These are phyloP conservation scores for Sceloporus tristichus DNA, from an alignment of 2,113 vertebrate genomes.

Conservation along the genomic window DNA sequence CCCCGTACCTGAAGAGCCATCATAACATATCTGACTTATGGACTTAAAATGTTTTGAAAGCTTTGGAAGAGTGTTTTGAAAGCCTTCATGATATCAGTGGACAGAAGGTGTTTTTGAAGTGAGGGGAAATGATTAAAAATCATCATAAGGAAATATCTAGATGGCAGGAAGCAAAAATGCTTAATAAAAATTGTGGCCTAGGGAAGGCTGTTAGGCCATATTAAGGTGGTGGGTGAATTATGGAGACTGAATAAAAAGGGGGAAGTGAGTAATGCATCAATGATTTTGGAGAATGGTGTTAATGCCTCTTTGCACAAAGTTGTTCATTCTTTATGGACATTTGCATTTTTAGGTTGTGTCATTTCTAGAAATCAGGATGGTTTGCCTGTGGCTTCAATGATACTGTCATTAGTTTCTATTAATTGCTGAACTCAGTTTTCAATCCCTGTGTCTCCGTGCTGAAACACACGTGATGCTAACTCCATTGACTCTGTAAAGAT, in stretches of 20 bases:
- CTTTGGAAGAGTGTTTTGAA: not conserved
- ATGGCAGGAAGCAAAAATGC: not conserved
- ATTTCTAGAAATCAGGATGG: rapidly evolving
- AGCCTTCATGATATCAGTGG: too few species aligned
- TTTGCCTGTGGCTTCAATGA: slow-evolving; percentile 17
- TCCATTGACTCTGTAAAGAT: slow-evolving; percentile 50
- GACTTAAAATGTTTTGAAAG: not conserved
- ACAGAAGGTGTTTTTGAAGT: not conserved
- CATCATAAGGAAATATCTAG: not conserved
- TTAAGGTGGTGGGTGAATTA: not conserved
- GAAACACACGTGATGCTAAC: slow-evolving; percentile 10
- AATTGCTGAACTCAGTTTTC: slow-evolving; percentile 30
- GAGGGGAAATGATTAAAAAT: not conserved
- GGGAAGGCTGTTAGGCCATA: not conserved
- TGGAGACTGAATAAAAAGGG: not conserved
- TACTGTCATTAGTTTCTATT: not conserved
- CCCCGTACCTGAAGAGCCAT: not conserved
- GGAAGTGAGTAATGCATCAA: not conserved
- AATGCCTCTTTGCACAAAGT: not conserved
- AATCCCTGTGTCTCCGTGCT: not conserved
- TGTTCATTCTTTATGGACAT: not conserved
- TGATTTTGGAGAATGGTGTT: not conserved
- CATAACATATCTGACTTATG: not conserved
- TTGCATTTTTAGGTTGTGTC: not conserved
- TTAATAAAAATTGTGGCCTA: not conserved